Evolutionary conservation across 2,797 vertebrate genomes (phyloP), one percentile per base, ranked within the genome.

Genomic region (Rhabdophis nuchalis): DNA sequence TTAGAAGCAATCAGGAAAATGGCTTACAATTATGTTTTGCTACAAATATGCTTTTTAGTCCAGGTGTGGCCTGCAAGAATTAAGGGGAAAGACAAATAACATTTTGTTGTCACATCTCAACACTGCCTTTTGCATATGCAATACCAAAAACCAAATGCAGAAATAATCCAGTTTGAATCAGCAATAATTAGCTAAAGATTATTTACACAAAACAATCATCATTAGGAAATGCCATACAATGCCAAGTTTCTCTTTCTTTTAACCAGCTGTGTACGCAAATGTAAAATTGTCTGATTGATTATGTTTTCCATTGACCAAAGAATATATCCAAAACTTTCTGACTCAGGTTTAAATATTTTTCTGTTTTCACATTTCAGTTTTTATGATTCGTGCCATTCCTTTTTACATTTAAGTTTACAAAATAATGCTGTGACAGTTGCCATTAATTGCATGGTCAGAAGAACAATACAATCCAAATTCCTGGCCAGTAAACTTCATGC

Each of bases 141-240:
- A 36, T 23, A 16, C 82, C 16, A 5, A 87, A 64, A 11, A 61
- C 41, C 61, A 64, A 46, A 91, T 91, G 32, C 57, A 91, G 46
- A 58, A 14, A 27, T 36, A 52, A 88, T 61, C 32, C 41, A 58
- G 54, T 57, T 27, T 53, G 56, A 29, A 72, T 57, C 61, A 53
- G 64, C 68, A 88, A 12, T 41, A 56, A 64, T 85, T 18, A 41
- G 56, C 36, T 56, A 90, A 87, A 7, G n/a, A 18, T 6, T 90
- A 16, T 53, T 90, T 89, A 5, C 0, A 0, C 0, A 25, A 86
- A 53, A 68, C 2, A 90, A 12, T 23, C 1, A 85, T 72, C n/a
- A 61, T 58, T 41, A 90, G 91, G 68, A 10, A 41, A 16, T 14
- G 2, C 56, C n/a, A 32, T 23, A 32, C 77, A 95, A 93, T 85